phyloP scores from a whole-genome alignment of 2,888 invertebrate genomes.

The Sericinus montela region DNA sequence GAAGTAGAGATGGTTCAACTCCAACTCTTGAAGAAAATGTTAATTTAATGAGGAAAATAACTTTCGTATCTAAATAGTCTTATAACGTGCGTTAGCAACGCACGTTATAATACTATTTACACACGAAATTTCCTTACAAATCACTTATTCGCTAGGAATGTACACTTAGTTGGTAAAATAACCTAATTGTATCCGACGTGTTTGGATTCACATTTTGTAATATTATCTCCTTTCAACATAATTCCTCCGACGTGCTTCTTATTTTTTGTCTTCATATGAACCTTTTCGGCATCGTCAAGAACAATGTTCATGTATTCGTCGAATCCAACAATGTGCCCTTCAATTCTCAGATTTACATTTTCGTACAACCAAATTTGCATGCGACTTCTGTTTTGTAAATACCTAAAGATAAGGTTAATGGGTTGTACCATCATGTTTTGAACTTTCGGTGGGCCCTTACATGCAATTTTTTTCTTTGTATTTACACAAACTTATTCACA shows the following conservation, averaged over 20 bases:
- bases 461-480: slow-evolving; percentile 85
- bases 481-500: slow-evolving; percentile 26
- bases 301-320: slow-evolving; percentile 99
- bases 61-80: too few species aligned
- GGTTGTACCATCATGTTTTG: slow-evolving; percentile 99
- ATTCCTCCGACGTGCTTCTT: slow-evolving; percentile 90
- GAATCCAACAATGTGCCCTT: slow-evolving; percentile 99
- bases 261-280: slow-evolving; percentile 91
- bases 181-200: slow-evolving; percentile 59
- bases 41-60: slow-evolving; percentile 33
- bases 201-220: slow-evolving; percentile 91
- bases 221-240: slow-evolving; percentile 99
- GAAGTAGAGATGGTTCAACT: too few species aligned
- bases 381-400: slow-evolving; percentile 95
- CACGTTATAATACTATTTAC: slow-evolving; percentile 23
- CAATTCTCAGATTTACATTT: slow-evolving; percentile 95
- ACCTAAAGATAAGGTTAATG: slow-evolving; percentile 98
- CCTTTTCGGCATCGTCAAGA: slow-evolving; percentile 98
- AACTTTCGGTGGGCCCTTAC: slow-evolving; percentile 96
- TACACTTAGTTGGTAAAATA: slow-evolving; percentile 50
- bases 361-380: slow-evolving; percentile 99
- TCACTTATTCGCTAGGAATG: slow-evolving; percentile 49
- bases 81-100: slow-evolving; percentile 21
- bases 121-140: slow-evolving; percentile 28
- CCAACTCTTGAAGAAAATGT: too few species aligned